Base-by-base conservation (phyloP, 1,140 invertebrate species). In the Dinothrombium tinctorium region DNA sequence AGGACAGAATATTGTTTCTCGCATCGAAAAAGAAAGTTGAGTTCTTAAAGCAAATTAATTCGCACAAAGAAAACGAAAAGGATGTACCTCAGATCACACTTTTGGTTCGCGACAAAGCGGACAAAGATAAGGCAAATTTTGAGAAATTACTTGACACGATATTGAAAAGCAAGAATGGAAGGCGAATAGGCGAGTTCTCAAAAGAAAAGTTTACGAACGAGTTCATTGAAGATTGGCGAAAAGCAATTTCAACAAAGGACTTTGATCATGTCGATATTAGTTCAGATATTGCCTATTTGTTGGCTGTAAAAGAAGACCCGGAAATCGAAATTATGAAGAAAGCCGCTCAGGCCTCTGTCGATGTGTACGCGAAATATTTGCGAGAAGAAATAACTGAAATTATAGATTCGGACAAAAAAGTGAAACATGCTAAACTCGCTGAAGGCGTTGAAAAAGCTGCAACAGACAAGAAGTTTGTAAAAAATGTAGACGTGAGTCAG, bases 331-430 rank as follows among this genome's bases (percentile, higher is more conserved):
- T 76, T n/a, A 73, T 95, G 33, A 92, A 86, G 58, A 90, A 87
- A 65, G 87, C 94, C 0, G 83, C 76, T 51, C 61, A 81, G 50
- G 79, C 89, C 5, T 83, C 87, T 21, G 76, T 81, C 35, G 89
- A 96, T 63, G 71, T 98, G 4, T 99, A 90, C 57, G 80, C 72
- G 21, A 95, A 95, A 54, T 92, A 89, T 62, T 66, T 98, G 6
- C 87, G 87, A 60, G 82, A 92, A 61, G 82, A 96, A 60, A 82
- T 99, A 42, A 92, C 96, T 74, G 86, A 94, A 57, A 87, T 96
- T 50, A 90, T 98, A 54, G 92, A 98, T 68, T 76, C 79, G 6
- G 90, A 96, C 54, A 69, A 67, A 76, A 90, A 90, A 59, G 62
- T 72, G n/a, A 66, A 68, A 56, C 92, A 98, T 61, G 71, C 71